A percentile compares a stretch with the other conserved stretches of the same genome.
Evolutionary conservation across 1,140 invertebrate genomes (phyloP).

Genomic region (Drosophila ficusphila): DNA sequence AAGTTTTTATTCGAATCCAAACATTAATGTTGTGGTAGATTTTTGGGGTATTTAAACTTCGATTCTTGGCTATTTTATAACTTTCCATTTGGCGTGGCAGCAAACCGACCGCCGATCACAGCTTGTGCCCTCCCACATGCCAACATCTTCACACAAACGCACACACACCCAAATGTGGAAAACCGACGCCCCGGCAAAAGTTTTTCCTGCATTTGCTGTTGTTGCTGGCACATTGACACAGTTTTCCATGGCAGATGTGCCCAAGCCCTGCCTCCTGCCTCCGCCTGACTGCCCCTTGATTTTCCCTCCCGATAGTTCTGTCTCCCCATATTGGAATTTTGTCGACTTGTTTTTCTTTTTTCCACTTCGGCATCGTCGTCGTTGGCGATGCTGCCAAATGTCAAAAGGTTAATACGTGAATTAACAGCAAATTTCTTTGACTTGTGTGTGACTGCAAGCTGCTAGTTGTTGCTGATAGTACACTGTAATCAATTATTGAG

Average conservation of each 20-base stretch:
- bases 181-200: conserved; percentile 63
- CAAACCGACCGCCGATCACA: conserved; percentile 57
- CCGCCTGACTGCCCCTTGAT: background rate
- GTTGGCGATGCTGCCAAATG: conserved; percentile 77
- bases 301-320: conserved; percentile 14
- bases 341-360: conserved; percentile 66
- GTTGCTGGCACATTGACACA: conserved; percentile 76
- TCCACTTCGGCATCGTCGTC: conserved; percentile 20
- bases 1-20: no score
- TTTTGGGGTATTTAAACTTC: background rate
- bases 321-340: conserved; percentile 68
- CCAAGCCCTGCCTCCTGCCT: conserved; percentile 24
- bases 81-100: conserved; percentile 71
- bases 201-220: conserved; percentile 25
- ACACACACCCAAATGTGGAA: conserved; percentile 27
- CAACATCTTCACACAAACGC: conserved; percentile 52
- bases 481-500: background rate
- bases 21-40: background rate
- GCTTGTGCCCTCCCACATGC: conserved; percentile 74
- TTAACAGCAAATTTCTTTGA: conserved; percentile 83
- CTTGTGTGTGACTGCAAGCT: conserved; percentile 72
- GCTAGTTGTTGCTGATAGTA: conserved; percentile 20
- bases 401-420: conserved; percentile 84
- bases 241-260: conserved; percentile 77
- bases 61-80: no score